These are phyloP conservation scores for Xenentodon cancila DNA, from an alignment of 2,797 vertebrate genomes.

Conservation along the genomic window DNA sequence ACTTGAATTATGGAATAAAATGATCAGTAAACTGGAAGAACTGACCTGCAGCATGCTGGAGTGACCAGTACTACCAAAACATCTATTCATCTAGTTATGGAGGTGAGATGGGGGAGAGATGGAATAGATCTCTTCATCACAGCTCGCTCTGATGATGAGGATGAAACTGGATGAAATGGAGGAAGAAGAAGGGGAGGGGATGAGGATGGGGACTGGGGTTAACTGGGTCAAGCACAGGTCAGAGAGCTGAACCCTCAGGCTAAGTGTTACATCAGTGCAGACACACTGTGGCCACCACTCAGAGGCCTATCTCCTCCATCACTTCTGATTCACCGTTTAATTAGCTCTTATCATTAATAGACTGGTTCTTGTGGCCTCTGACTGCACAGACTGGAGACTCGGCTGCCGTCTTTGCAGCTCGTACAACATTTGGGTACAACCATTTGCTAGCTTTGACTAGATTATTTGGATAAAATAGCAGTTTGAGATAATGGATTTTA, in stretches of 20 bases:
- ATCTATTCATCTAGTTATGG: too few relatives aligned
- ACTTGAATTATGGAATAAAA: too few relatives aligned
- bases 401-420: too few relatives aligned
- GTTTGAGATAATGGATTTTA: too few relatives aligned
- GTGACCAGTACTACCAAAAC: too few relatives aligned
- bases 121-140: too few relatives aligned
- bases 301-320: constrained; percentile 67
- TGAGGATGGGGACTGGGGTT: background rate
- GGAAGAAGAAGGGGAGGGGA: background rate
- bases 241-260: constrained; percentile 74
- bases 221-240: constrained; percentile 82
- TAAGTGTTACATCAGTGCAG: constrained; percentile 67
- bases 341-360: constrained; percentile 38
- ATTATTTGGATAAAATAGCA: too few relatives aligned
- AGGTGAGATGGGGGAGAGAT: too few relatives aligned
- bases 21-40: too few relatives aligned
- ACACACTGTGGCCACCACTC: constrained; percentile 31
- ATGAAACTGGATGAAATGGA: constrained; percentile 3
- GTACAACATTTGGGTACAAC: too few relatives aligned
- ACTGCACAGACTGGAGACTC: background rate
- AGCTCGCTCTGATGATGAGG: background rate
- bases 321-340: constrained; percentile 20
- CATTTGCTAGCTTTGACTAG: too few relatives aligned
- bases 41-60: too few relatives aligned
- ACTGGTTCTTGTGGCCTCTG: constrained; percentile 4